Base-by-base conservation (phyloP, 2,113 vertebrate species). In the Beaufortia kweichowensis region DNA sequence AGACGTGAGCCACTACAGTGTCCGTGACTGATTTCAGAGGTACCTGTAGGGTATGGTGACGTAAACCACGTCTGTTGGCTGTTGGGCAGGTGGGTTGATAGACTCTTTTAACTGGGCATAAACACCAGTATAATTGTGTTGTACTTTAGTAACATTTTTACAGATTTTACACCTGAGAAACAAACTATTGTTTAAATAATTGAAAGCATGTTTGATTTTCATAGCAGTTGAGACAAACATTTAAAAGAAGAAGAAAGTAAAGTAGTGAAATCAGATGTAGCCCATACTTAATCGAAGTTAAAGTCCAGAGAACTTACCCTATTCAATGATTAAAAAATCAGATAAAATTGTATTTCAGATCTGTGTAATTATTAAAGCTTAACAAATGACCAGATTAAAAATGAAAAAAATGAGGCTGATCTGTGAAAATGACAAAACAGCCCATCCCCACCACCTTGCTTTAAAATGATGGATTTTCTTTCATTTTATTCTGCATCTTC, bases 381-480 rank as follows among this genome's bases (percentile, higher is more conserved):
- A 87, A 92, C 92, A 92, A 93, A 92, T 93, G 91, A 92, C 91
- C 92, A 88, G 85, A 90, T 90, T 90, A 91, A 89, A 90, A 90
- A 90, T 77, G 82, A 89, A 92, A 89, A 80, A 92, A 91, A 88
- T 91, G 92, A 91, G 89, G 92, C 91, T 83, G 89, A 87, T 88
- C 91, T 89, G 85, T 88, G 86, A 91, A 92, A 91, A 92, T 91
- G 86, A 90, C 91, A 94, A 94, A 85, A 90, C 91, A 91, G 89
- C 88, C 90, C 90, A 87, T 90, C 91, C 90, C 91, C 91, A 89
- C 78, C 73, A 86, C 90, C 90, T 88, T 89, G 88, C 90, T 92
- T 91, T 92, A 93, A 92, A 94, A 90, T 94, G 92, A 95, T 95
- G 91, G 89, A 94, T 95, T 92, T 92, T 92, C 89, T 93, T 91